Evolutionary conservation across 2,797 vertebrate species (phyloP).

Genomic region (Anniella stebbinsi): DNA sequence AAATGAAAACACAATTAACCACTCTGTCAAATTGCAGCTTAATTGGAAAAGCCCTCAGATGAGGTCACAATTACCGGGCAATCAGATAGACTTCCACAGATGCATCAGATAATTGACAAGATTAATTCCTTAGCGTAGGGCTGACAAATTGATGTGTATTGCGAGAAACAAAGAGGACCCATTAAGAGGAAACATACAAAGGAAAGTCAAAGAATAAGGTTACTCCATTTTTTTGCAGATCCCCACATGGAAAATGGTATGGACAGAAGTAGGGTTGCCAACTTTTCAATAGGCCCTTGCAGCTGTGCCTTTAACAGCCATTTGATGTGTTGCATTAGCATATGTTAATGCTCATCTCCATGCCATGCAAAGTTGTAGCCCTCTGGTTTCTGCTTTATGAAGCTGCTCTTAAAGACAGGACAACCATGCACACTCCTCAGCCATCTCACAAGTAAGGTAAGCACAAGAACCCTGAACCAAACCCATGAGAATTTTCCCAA

Average conservation of each 20-base stretch:
- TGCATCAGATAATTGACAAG: conserved; percentile 72
- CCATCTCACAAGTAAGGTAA: too few relatives aligned
- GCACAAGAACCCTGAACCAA: too few relatives aligned
- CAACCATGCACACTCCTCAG: too few relatives aligned
- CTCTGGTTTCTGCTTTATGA: neutral
- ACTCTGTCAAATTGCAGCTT: conserved; percentile 69
- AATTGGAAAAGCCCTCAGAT: conserved; percentile 73
- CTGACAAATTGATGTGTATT: conserved; percentile 74
- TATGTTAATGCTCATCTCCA: neutral
- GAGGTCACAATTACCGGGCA: conserved; percentile 76
- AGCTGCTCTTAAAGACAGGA: neutral
- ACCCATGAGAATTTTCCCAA: too few relatives aligned
- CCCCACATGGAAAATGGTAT: neutral
- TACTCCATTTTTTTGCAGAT: conserved; percentile 57
- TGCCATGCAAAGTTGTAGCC: neutral
- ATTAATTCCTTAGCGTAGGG: conserved; percentile 76
- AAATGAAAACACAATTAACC: conserved; percentile 77
- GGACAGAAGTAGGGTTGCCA: neutral
- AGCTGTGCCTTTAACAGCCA: neutral
- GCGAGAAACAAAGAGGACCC: conserved; percentile 60
- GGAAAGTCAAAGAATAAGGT: neutral
- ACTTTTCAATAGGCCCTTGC: neutral
- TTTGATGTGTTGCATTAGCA: neutral
- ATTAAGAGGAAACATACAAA: conserved; percentile 67
- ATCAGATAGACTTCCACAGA: conserved; percentile 77